phyloP scores from a whole-genome alignment of 1,140 invertebrate genomes.

The Drosophila miranda region DNA sequence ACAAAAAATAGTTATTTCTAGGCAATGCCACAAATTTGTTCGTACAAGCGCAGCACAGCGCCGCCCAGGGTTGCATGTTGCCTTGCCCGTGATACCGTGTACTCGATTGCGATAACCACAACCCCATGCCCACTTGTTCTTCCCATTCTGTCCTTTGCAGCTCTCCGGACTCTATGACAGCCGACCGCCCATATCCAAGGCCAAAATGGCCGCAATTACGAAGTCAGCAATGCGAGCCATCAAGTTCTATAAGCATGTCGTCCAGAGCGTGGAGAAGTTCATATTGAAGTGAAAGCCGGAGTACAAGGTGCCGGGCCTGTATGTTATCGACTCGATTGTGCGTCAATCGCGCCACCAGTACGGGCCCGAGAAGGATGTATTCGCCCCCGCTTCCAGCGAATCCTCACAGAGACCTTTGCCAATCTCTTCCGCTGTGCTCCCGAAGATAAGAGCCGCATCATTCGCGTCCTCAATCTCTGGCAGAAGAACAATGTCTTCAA shows the following conservation, averaged over 20 bases:
- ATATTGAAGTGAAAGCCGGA: constrained; percentile 98
- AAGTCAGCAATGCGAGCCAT: constrained; percentile 98
- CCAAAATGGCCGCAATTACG: constrained; percentile 98
- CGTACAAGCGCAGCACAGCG: constrained; percentile 31
- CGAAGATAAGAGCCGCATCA: constrained; percentile 98
- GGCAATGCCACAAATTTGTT: constrained; percentile 18
- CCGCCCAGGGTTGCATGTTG: constrained; percentile 38
- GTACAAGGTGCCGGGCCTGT: constrained; percentile 99
- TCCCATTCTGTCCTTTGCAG: constrained; percentile 86
- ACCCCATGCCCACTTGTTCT: background rate
- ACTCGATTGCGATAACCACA: constrained; percentile 36
- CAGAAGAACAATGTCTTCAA: constrained; percentile 98
- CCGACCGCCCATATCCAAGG: constrained; percentile 98
- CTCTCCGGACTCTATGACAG: constrained; percentile 96
- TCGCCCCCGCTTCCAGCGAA: constrained; percentile 97
- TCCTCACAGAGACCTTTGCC: constrained; percentile 96
- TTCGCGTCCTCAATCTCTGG: constrained; percentile 98
- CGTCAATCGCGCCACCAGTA: constrained; percentile 98
- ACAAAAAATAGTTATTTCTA: background rate
- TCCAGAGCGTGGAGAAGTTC: constrained; percentile 99
- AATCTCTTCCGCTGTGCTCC: constrained; percentile 96
- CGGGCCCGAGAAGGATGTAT: constrained; percentile 98
- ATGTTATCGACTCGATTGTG: constrained; percentile 99
- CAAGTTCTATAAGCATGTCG: constrained; percentile 99
- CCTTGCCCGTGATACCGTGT: constrained; percentile 2